phyloP scores from a whole-genome alignment of 2,113 vertebrate species.

The Pica pica region DNA sequence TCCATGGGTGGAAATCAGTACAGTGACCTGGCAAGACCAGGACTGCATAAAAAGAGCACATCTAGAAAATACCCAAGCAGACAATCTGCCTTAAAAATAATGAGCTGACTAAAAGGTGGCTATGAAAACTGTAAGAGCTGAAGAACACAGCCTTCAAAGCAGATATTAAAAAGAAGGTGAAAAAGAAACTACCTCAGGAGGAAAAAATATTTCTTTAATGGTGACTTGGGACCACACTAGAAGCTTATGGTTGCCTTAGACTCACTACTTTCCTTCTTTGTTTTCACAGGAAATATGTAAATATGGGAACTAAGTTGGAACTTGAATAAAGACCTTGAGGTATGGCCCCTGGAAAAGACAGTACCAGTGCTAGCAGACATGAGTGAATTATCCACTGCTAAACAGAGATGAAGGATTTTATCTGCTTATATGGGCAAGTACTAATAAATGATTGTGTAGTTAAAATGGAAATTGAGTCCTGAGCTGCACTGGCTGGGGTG shows the following conservation, averaged over 20 bases:
- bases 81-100: neutral
- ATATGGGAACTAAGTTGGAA: neutral
- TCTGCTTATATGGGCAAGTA: neutral
- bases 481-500: neutral
- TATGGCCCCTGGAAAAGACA: neutral
- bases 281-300: neutral
- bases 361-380: neutral
- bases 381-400: conserved; percentile 3
- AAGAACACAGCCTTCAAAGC: neutral
- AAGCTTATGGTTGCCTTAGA: neutral
- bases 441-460: conserved; percentile 35
- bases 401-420: neutral
- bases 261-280: neutral
- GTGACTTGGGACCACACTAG: neutral
- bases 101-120: neutral
- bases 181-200: neutral
- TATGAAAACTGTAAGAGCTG: neutral
- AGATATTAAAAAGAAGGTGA: neutral
- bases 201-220: neutral
- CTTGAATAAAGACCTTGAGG: neutral
- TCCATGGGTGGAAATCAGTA: neutral
- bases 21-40: neutral
- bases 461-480: conserved; percentile 46
- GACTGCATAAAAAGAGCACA: neutral
- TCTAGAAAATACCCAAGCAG: neutral